These are phyloP conservation scores for Sipha flava DNA, from an alignment of 1,140 invertebrate species.

Conservation along the genomic window DNA sequence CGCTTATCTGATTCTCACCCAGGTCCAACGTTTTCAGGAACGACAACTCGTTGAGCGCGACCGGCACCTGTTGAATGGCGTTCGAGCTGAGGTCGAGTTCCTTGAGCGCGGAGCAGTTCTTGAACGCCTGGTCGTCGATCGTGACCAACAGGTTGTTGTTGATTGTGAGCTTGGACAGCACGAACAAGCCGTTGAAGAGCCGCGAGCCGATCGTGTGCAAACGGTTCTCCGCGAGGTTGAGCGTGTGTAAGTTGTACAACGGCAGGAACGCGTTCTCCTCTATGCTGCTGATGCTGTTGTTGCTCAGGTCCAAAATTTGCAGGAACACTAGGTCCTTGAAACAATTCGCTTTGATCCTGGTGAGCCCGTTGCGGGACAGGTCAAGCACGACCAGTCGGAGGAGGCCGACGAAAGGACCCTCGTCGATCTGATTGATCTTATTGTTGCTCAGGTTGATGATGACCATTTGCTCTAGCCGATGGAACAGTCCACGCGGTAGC, in stretches of 20 bases:
- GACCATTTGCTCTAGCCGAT: conserved; percentile 69
- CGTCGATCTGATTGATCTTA: conserved; percentile 69
- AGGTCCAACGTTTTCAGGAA: conserved; percentile 78
- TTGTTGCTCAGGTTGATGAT: conserved; percentile 81
- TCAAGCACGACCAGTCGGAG: conserved; percentile 76
- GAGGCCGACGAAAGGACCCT: conserved; percentile 71
- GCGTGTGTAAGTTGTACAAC: conserved; percentile 74
- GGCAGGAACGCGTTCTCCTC: conserved; percentile 78
- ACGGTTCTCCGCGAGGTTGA: conserved; percentile 76
- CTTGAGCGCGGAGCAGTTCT: conserved; percentile 81
- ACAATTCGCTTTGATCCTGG: conserved; percentile 68
- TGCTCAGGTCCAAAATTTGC: conserved; percentile 76
- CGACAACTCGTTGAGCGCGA: conserved; percentile 68
- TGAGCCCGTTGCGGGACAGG: conserved; percentile 73
- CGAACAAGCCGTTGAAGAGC: conserved; percentile 75
- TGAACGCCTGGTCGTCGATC: conserved; percentile 74
- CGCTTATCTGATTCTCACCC: conserved; percentile 74
- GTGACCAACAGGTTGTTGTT: conserved; percentile 75
- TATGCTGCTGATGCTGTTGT: conserved; percentile 77
- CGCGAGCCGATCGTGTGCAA: conserved; percentile 69
- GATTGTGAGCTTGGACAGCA: conserved; percentile 70
- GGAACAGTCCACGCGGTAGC: conserved; percentile 70
- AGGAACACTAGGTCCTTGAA: conserved; percentile 81
- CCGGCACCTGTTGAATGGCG: conserved; percentile 67
- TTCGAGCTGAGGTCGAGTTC: conserved; percentile 83